Evolutionary conservation across 35 echinoderm and acorn worm species (phyloP), one percentile per base, ranked within the genome.

Genomic region (Stichopus chloronotus): DNA sequence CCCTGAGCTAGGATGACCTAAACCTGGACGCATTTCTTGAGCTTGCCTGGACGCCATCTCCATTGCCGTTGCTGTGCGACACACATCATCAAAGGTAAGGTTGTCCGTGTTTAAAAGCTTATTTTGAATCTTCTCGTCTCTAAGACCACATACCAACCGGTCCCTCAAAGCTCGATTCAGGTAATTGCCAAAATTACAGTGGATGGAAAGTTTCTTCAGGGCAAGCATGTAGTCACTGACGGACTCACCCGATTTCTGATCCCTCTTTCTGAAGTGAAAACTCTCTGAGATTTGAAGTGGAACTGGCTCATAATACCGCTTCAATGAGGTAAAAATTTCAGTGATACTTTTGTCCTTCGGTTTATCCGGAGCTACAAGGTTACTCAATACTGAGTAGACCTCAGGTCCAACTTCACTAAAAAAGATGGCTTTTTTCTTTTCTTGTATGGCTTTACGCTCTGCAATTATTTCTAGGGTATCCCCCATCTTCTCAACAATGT

Each of bases 71-170:
- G 78, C 90, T 9, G 56, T 76, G 8, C 77, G 21, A 23, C 25
- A 82, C 2, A 90, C 91, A 10, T 87, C 59, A 19, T 92, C 54
- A 72, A 61, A 87, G 5, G 76, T 95, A 6, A 93, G 91, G 7
- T 95, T 80, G 6, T 72, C 83, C 58, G 86, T 92, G 12, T 93
- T 72, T 1, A 95, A 92, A 11, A 95, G 87, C 9, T 92, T 61
- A 55, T 92, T 95, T 25, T 79, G 83, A 25, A 95, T 93, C 22
- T 57, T 80, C 24, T 81, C 78, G 24, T 82, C 79, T 43, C 72
- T 8, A 5, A 93, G n/a, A 59, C 94, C 92, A 91, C 94, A 95
- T 2, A 95, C 92, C 9, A 95, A 57, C 20, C 94, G 14, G 71
- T 93, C 87, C 43, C 94, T 43, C 13, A 95, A 57, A 24, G 90